These are phyloP conservation scores for Sesia apiformis DNA, from an alignment of 2,888 invertebrate species.

Conservation along the genomic window DNA sequence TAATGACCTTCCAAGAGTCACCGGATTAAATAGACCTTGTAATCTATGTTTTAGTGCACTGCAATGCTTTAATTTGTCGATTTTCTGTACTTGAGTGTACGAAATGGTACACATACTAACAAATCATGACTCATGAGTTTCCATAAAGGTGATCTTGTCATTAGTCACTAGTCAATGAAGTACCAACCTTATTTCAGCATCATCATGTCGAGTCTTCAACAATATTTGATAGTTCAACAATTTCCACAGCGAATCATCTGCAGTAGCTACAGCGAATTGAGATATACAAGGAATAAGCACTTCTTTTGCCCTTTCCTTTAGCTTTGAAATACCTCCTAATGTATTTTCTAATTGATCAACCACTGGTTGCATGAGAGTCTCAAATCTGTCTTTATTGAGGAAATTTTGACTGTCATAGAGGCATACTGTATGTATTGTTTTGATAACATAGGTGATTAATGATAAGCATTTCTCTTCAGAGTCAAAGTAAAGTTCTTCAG, in stretches of 20 bases:
- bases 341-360: constrained; percentile 91
- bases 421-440: constrained; percentile 85
- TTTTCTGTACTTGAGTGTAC: not conserved
- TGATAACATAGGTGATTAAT: constrained; percentile 81
- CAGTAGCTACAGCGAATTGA: constrained; percentile 86
- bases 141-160: not conserved
- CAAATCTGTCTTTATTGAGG: constrained; percentile 88
- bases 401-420: constrained; percentile 89
- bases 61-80: too few species aligned
- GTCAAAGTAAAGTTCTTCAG: constrained; percentile 64
- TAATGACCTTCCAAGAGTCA: too few species aligned
- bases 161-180: not conserved
- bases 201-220: constrained; percentile 87
- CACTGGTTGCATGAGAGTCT: constrained; percentile 87
- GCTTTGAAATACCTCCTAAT: constrained; percentile 75
- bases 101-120: not conserved
- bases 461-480: constrained; percentile 73
- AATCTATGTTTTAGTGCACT: too few species aligned
- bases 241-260: constrained; percentile 92
- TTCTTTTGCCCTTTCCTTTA: constrained; percentile 74
- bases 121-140: not conserved
- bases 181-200: constrained; percentile 77
- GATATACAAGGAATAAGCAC: constrained; percentile 86
- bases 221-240: constrained; percentile 92
- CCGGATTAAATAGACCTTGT: too few species aligned